These are phyloP conservation scores for Monodelphis domestica DNA, from an alignment of 2,797 vertebrate species.

Conservation along the genomic window DNA sequence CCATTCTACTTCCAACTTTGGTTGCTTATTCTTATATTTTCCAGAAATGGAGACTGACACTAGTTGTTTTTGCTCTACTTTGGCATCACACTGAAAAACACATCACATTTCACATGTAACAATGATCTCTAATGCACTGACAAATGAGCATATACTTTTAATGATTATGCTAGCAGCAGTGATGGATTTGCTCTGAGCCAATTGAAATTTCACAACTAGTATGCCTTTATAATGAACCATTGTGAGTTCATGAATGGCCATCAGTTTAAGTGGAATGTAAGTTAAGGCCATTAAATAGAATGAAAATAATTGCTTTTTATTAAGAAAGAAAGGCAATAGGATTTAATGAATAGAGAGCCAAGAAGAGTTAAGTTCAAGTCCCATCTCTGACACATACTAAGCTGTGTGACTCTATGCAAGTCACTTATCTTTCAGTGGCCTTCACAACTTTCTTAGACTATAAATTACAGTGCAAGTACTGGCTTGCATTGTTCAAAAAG, in stretches of 20 bases:
- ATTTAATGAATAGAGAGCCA: background rate
- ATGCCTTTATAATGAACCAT: background rate
- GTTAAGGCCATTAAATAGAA: background rate
- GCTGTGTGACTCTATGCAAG: background rate
- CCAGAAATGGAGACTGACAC: background rate
- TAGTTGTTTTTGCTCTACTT: background rate
- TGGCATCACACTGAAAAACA: background rate
- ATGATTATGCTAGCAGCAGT: background rate
- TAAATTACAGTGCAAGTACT: background rate
- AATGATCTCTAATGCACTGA: background rate
- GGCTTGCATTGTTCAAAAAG: background rate
- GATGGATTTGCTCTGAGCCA: background rate
- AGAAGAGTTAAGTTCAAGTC: background rate
- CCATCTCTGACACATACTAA: background rate
- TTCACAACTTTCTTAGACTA: background rate
- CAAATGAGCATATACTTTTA: background rate
- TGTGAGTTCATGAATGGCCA: background rate
- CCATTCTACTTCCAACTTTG: background rate
- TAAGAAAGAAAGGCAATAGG: background rate
- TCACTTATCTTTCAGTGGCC: background rate
- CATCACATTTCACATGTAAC: background rate
- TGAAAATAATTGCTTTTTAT: background rate
- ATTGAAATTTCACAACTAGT: background rate
- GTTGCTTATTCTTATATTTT: conserved; percentile 32
- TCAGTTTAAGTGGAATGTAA: background rate